phyloP scores from a whole-genome alignment of 2,797 vertebrate genomes.

The Coendou prehensilis region DNA sequence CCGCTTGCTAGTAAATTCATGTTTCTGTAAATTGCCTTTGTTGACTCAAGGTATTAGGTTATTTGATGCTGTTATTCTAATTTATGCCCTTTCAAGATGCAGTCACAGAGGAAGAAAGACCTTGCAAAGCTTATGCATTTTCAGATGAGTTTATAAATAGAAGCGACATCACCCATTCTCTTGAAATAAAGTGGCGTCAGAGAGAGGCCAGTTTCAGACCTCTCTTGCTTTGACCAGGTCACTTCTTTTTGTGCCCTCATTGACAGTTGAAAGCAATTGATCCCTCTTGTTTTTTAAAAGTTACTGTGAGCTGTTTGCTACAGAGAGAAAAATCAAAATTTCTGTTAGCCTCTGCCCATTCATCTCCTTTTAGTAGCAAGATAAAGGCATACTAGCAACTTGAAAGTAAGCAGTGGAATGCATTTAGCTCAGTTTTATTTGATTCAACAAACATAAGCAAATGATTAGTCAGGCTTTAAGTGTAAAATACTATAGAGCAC shows the following conservation, averaged over 20 bases:
- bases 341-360: slow-evolving; percentile 54
- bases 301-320: slow-evolving; percentile 11
- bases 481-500: slow-evolving; percentile 34
- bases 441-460: slow-evolving; percentile 71
- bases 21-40: slow-evolving; percentile 67
- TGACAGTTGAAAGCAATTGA: slow-evolving; percentile 55
- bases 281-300: neutral
- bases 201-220: slow-evolving; percentile 11
- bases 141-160: slow-evolving; percentile 70
- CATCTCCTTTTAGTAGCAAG: slow-evolving; percentile 53
- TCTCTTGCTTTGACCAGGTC: slow-evolving; percentile 13
- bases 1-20: slow-evolving; percentile 38
- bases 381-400: slow-evolving; percentile 16
- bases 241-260: slow-evolving; percentile 53
- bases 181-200: slow-evolving; percentile 39
- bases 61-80: slow-evolving; percentile 68
- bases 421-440: slow-evolving; percentile 67
- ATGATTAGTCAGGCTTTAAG: slow-evolving; percentile 67
- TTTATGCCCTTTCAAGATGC: slow-evolving; percentile 73
- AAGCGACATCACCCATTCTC: slow-evolving; percentile 26
- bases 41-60: slow-evolving; percentile 65
- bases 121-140: slow-evolving; percentile 69
- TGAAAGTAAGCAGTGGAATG: slow-evolving; percentile 60
- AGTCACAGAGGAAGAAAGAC: slow-evolving; percentile 32
- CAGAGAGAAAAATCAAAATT: slow-evolving; percentile 45